Evolutionary conservation across 2,888 invertebrate genomes (phyloP), one percentile per base, ranked within the genome.

Genomic region (Abscondita cerata): DNA sequence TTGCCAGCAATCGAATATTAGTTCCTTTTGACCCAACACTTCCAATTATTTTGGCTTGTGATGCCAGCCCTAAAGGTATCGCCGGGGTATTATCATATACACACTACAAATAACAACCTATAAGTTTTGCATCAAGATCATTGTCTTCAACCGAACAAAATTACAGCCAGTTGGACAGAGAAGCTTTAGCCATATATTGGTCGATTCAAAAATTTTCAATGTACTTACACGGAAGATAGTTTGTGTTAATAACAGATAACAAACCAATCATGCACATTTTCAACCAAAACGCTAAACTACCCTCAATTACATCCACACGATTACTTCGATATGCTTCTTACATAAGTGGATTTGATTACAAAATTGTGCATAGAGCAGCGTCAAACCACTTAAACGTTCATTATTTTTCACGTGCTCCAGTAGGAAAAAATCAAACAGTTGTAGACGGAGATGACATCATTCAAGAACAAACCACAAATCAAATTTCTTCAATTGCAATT

Each of bases 91-190:
- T 41, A 13, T 41, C 41, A 3, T 18, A 41, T 2, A 41, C 16
- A 6, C 16, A 41, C 8, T 15, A 41, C 5, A 18, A 64, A 15
- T 75, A 78, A 63, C 59, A 72, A 67, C 77, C 77, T 0, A 75
- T 78, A 44, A 74, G 75, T 2, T 80, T 60, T 68, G 52, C 51
- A 9, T 65, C 62, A 34, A 25, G 62, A 18, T 16, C 64, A 0
- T 36, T 62, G 9, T 62, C 36, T 0, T 12, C 11, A 19, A 34
- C 55, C 6, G 59, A n/a, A n/a, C n/a, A n/a, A n/a, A n/a, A n/a
- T n/a, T n/a, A n/a, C n/a, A n/a, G n/a, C n/a, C n/a, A n/a, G n/a
- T n/a, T n/a, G n/a, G n/a, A n/a, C n/a, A n/a, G n/a, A n/a, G n/a
- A n/a, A n/a, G n/a, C n/a, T n/a, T n/a, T n/a, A n/a, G n/a, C n/a